phyloP scores from a whole-genome alignment of 2,113 vertebrate genomes.

The Toxotes jaculatrix region DNA sequence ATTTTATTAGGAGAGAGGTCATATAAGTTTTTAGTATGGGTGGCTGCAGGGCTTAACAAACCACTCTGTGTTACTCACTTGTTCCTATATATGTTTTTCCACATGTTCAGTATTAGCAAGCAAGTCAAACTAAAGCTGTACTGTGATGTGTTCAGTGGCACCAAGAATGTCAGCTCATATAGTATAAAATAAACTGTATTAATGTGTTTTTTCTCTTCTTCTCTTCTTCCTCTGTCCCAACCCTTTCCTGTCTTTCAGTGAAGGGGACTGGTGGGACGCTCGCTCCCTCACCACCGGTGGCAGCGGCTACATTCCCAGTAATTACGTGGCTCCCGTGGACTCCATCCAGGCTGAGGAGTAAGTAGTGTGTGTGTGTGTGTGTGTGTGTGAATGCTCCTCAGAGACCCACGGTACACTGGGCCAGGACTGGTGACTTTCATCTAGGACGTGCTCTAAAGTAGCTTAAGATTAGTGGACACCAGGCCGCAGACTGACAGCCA shows the following conservation, averaged over 20 bases:
- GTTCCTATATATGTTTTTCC: neutral
- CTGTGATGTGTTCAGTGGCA: constrained; percentile 10
- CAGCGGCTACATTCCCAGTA: constrained; percentile 98
- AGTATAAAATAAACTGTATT: constrained; percentile 2
- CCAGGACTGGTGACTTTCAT: constrained; percentile 11
- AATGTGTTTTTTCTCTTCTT: neutral
- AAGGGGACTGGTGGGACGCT: constrained; percentile 99
- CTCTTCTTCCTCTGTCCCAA: constrained; percentile 53
- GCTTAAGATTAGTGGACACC: neutral
- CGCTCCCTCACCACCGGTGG: constrained; percentile 94
- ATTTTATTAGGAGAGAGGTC: too few relatives aligned
- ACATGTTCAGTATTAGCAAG: neutral
- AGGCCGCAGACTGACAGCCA: constrained; percentile 13
- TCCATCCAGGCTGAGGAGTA: constrained; percentile 99
- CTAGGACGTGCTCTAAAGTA: constrained; percentile 21
- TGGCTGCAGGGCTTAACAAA: neutral
- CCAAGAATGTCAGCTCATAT: constrained; percentile 1
- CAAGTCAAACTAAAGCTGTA: neutral
- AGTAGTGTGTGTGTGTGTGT: constrained; percentile 68
- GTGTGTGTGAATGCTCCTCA: neutral
- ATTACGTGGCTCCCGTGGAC: constrained; percentile 98
- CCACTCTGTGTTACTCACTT: neutral
- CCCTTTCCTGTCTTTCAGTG: constrained; percentile 84
- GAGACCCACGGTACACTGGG: neutral
- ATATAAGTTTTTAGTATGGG: neutral